These are phyloP conservation scores for Silurus asotus DNA, from an alignment of 2,113 vertebrate species.

Conservation along the genomic window DNA sequence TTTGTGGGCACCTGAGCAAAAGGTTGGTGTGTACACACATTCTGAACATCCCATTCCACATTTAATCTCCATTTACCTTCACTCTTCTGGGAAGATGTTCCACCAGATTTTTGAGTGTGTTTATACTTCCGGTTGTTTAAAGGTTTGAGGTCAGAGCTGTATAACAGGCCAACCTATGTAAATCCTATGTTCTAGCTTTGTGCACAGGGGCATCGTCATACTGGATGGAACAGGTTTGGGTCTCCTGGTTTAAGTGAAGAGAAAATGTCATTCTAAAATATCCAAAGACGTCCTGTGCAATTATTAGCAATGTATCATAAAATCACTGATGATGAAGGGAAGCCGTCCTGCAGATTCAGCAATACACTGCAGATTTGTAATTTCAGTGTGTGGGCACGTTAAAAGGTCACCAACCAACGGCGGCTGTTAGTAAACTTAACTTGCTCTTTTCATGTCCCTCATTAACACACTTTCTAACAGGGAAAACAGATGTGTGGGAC, in stretches of 20 bases:
- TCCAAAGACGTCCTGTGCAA: no score
- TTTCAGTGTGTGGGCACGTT: slow-evolving; percentile 18
- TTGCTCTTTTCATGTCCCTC: slow-evolving; percentile 36
- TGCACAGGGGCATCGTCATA: no score
- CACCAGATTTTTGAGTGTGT: no score
- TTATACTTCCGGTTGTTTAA: no score
- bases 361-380: background rate
- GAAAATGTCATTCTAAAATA: no score
- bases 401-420: slow-evolving; percentile 39
- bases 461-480: slow-evolving; percentile 43
- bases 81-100: no score
- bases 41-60: background rate
- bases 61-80: no score
- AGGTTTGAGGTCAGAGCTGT: no score
- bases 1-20: background rate
- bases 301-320: background rate
- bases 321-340: background rate
- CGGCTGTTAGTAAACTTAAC: slow-evolving; percentile 23
- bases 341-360: background rate
- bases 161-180: no score
- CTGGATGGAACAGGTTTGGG: no score
- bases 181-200: no score
- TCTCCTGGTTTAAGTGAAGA: no score
- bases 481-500: slow-evolving; percentile 41
- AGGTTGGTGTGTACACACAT: background rate